These are phyloP conservation scores for Macrostomum lignano DNA, from an alignment of 1,140 invertebrate genomes.

Conservation along the genomic window DNA sequence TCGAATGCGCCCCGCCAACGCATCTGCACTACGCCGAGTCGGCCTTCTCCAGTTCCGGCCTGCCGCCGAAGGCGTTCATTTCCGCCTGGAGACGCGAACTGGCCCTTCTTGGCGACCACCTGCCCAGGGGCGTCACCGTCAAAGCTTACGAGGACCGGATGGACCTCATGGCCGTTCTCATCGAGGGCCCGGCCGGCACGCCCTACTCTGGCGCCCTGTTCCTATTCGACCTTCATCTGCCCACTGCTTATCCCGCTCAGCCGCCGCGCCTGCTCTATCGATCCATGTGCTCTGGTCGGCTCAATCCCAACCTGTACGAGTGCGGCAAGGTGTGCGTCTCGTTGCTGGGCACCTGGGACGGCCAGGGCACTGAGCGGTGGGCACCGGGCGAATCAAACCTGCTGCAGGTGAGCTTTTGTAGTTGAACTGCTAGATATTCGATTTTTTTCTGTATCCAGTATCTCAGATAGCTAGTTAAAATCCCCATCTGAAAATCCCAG, in stretches of 20 bases:
- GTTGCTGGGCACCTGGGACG: slow-evolving; percentile 60
- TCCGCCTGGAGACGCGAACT: too few species aligned
- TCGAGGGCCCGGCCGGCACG: slow-evolving; percentile 55
- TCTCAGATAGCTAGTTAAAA: too few species aligned
- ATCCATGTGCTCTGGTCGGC: slow-evolving; percentile 51
- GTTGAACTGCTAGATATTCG: too few species aligned
- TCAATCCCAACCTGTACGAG: slow-evolving; percentile 82
- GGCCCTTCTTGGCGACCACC: slow-evolving; percentile 8
- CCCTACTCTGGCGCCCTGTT: slow-evolving; percentile 78
- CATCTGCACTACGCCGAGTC: too few species aligned
- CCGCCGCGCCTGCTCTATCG: slow-evolving; percentile 67
- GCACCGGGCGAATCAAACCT: slow-evolving; percentile 42
- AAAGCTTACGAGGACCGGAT: slow-evolving; percentile 64
- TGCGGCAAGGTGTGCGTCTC: slow-evolving; percentile 77
- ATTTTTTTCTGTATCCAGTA: too few species aligned
- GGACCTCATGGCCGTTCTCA: slow-evolving; percentile 68
- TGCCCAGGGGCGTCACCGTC: slow-evolving; percentile 56
- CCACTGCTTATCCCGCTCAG: slow-evolving; percentile 50
- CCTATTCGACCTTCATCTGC: slow-evolving; percentile 69
- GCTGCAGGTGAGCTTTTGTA: too few species aligned
- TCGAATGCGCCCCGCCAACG: too few species aligned
- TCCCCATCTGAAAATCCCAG: too few species aligned
- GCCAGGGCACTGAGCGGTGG: slow-evolving; percentile 65
- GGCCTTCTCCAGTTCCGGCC: too few species aligned
- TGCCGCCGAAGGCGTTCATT: too few species aligned